Conservation (phyloP, 2,888 invertebrate species). For the Protodeltote pygarga region DNA sequence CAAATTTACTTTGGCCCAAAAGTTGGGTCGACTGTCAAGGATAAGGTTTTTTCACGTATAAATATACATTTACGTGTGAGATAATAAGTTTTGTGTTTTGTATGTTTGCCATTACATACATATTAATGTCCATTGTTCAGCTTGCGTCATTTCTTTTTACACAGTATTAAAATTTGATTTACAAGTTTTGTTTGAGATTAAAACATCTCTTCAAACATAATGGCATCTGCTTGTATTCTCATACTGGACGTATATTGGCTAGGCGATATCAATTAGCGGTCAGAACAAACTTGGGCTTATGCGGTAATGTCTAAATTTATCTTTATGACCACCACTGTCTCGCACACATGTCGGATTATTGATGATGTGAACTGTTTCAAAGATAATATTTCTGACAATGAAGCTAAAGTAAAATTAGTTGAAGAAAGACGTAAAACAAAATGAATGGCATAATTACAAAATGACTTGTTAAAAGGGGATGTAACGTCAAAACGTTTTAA, state of each 20-base stretch:
- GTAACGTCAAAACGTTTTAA: neutral
- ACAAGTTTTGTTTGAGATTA: neutral
- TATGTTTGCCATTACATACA: too few relatives aligned
- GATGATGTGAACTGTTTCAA: conserved; percentile 30
- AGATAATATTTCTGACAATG: conserved; percentile 14
- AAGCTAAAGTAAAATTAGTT: neutral
- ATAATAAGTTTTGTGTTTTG: neutral
- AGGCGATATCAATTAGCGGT: conserved; percentile 45
- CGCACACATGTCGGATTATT: conserved; percentile 42
- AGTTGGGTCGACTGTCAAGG: conserved; percentile 12
- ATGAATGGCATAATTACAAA: neutral
- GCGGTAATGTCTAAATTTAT: conserved; percentile 50
- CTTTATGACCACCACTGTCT: conserved; percentile 40
- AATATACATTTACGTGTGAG: neutral
- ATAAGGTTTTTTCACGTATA: neutral
- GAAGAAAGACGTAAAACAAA: neutral
- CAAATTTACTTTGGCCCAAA: conserved; percentile 1
- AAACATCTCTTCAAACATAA: conserved; percentile 1
- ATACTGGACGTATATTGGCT: conserved; percentile 32
- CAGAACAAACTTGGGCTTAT: conserved; percentile 38
- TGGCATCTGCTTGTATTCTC: conserved; percentile 1
- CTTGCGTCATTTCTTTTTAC: too few relatives aligned
- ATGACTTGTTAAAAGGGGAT: neutral
- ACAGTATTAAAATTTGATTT: neutral
- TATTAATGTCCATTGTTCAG: too few relatives aligned